Conservation (phyloP, 1,140 invertebrate species). For the Formica selysi region DNA sequence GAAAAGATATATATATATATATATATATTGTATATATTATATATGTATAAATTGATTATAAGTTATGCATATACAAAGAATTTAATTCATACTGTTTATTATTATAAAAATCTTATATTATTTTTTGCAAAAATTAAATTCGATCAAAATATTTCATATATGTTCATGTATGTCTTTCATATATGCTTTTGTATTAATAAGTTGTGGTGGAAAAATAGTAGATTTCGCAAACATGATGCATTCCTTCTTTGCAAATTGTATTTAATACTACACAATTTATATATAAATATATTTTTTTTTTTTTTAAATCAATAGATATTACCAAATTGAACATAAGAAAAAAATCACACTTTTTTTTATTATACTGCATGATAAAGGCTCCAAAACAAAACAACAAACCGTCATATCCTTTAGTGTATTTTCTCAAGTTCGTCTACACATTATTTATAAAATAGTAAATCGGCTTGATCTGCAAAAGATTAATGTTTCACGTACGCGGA, state of each 20-base stretch:
- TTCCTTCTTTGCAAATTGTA: conserved; percentile 50
- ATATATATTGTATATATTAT: background rate
- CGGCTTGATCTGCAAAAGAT: background rate
- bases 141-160: background rate
- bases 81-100: background rate
- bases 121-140: conserved; percentile 1
- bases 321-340: conserved; percentile 21
- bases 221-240: conserved; percentile 10
- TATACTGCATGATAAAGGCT: conserved; percentile 43
- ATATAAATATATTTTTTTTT: background rate
- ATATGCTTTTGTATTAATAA: background rate
- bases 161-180: background rate
- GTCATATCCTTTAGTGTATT: conserved; percentile 32
- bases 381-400: conserved; percentile 37
- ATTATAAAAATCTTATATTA: background rate
- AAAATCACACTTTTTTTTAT: conserved; percentile 27
- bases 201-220: background rate
- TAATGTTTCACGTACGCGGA: conserved; percentile 25
- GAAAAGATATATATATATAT: background rate
- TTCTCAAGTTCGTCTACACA: conserved; percentile 16
- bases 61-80: background rate
- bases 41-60: background rate
- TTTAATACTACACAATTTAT: conserved; percentile 31
- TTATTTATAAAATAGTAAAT: conserved; percentile 41
- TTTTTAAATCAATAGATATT: conserved; percentile 34